phyloP scores from a whole-genome alignment of 2,888 invertebrate species.

The Cremastinae sp. region DNA sequence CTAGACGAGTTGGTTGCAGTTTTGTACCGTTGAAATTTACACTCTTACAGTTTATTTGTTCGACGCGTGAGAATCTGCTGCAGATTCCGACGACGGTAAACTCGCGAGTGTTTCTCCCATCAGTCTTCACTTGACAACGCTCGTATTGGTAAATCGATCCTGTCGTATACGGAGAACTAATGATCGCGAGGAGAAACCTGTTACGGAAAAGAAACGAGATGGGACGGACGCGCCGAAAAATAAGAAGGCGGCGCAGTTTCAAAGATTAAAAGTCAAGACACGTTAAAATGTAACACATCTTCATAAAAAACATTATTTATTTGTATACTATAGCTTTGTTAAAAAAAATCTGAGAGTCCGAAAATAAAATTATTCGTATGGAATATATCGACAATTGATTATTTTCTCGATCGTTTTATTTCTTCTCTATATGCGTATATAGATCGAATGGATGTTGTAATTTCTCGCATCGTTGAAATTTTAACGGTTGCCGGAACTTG shows the following conservation, averaged over 20 bases:
- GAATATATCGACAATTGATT: too few species aligned
- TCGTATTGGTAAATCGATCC: slow-evolving; percentile 65
- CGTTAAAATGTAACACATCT: too few species aligned
- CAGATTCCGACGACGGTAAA: slow-evolving; percentile 20
- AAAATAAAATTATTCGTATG: too few species aligned
- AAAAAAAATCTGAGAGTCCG: too few species aligned
- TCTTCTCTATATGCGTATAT: not conserved
- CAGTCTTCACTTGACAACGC: slow-evolving; percentile 25
- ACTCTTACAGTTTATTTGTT: not conserved
- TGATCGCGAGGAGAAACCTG: slow-evolving; percentile 54
- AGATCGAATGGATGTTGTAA: too few species aligned
- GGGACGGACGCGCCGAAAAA: not conserved
- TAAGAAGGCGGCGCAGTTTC: too few species aligned
- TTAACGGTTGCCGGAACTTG: slow-evolving; percentile 4
- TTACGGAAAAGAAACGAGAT: not conserved
- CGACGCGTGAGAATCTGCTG: not conserved
- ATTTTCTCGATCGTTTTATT: slow-evolving; percentile 1
- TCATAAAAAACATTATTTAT: too few species aligned
- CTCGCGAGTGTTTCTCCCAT: slow-evolving; percentile 1
- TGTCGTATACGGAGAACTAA: slow-evolving; percentile 67
- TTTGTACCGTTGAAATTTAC: not conserved
- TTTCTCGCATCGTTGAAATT: not conserved
- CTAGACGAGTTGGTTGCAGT: not conserved
- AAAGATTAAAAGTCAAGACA: too few species aligned
- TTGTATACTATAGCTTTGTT: too few species aligned